Base-by-base conservation (phyloP, 2,113 vertebrate species). In the Proterorhinus semilunaris region DNA sequence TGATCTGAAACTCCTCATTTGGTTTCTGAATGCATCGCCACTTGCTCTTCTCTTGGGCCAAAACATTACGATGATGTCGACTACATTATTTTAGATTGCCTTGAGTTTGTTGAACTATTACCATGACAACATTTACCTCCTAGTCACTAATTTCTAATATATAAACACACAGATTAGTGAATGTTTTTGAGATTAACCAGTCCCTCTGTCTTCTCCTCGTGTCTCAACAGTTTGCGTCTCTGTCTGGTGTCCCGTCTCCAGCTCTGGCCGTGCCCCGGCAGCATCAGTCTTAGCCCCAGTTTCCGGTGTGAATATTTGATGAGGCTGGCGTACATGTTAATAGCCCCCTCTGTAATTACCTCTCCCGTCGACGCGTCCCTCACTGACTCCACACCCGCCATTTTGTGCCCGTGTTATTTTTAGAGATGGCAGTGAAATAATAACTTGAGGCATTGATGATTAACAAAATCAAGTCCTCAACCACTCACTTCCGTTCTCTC, bases 291-390 rank as follows among this genome's bases (percentile, higher is more conserved):
- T 64, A n/a, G 69, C 70, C 76, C 71, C 73, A 76, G 83, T 76
- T 89, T 90, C 87, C 87, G 87, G 83, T 83, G 81, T 92, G 87
- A 91, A 92, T 92, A 89, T 91, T 92, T 91, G 81, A 92, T 92
- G 80, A 82, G 80, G 70, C 79, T 57, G 64, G 42, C 54, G 12
- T 83, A 82, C 82, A 79, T 89, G 86, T 85, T 92, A 91, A 91
- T 88, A 87, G 86, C 75, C 54, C 53, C 57, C 5, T 21, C 70
- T 82, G 88, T 92, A 91, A 92, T 93, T 88, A 91, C 90, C 72
- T 68, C 83, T 83, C 81, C 80, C 82, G 87, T 66, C 76, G 76
- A 82, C 72, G 74, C n/a, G 87, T 90, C 87, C 83, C 80, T 88
- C 90, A 87, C 27, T 4, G 27, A 36, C 62, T 61, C 81, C 75